Base-by-base conservation (phyloP, 23 tunicate species). In the Ciona savignyi region DNA sequence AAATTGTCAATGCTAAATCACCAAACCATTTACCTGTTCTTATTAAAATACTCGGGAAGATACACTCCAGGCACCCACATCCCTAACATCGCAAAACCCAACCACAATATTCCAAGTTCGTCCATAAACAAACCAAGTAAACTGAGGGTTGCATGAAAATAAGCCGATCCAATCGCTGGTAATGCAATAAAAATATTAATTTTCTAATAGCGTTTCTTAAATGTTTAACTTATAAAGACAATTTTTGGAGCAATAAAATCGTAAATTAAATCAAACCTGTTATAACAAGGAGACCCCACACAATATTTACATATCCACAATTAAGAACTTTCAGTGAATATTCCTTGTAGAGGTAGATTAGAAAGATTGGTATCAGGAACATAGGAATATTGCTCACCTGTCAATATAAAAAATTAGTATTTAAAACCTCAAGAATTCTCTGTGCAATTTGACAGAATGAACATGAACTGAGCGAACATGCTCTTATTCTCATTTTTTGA, bases 141-240 rank as follows among this genome's bases (percentile, higher is more conserved):
- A 66, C 91, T 85, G 1, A 85, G 34, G 1, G 91, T 78, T 23
- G 83, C 68, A 73, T 85, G 91, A 73, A 85, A 85, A 67, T 85
- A 85, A 23, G 35, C 71, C 4, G 91, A 85, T 29, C 91, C 91
- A 35, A 85, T 26, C 27, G 78, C 91, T 78, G 31, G 21, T 65
- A 23, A 67, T 32, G 29, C 51, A 60, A 60, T 26, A 15, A 73
- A n/a, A n/a, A n/a, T n/a, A n/a, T n/a, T n/a, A n/a, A n/a, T n/a
- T n/a, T n/a, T n/a, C n/a, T n/a, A n/a, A n/a, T n/a, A n/a, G n/a
- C n/a, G 56, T 42, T 42, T 9, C 9, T 9, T 42, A 42, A 42
- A 42, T 42, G 56, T 42, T 6, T 42, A 42, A 42, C 56, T 42
- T 42, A 6, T 6, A 42, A 42, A 42, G 56, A 42, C 56, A 42